Evolutionary conservation across 2,888 invertebrate species (phyloP).

Genomic region (Sphaerolaimus hirsutus): DNA sequence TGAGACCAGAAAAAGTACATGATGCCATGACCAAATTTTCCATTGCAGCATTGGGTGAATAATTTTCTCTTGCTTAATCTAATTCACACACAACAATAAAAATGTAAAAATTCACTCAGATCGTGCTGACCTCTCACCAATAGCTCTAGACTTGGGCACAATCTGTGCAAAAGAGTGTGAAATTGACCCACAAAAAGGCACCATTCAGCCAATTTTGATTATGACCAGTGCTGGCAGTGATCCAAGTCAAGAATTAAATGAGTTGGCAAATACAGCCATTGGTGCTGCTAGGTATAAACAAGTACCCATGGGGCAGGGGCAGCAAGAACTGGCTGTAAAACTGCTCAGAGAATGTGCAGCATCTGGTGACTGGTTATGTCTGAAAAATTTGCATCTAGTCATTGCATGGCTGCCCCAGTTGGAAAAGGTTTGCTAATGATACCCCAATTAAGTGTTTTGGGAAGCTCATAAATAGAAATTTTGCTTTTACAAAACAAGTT

Average conservation of each 20-base stretch:
- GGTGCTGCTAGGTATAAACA: slow-evolving; percentile 36
- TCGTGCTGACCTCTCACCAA: slow-evolving; percentile 36
- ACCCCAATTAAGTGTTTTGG: too few relatives aligned
- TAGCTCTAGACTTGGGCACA: slow-evolving; percentile 33
- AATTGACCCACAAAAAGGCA: slow-evolving; percentile 20
- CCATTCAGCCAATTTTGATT: slow-evolving; percentile 50
- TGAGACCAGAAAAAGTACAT: slow-evolving; percentile 58
- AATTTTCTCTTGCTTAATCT: too few relatives aligned
- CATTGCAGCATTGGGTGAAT: not conserved
- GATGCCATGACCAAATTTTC: slow-evolving; percentile 49
- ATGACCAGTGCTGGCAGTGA: slow-evolving; percentile 68
- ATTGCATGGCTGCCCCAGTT: slow-evolving; percentile 44
- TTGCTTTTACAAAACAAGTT: too few relatives aligned
- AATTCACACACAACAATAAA: too few relatives aligned
- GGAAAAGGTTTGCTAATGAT: slow-evolving; percentile 34
- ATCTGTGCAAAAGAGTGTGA: too few relatives aligned
- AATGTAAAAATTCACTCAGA: slow-evolving; percentile 26
- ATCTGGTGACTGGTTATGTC: slow-evolving; percentile 48
- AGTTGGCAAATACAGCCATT: slow-evolving; percentile 36
- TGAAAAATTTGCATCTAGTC: slow-evolving; percentile 56
- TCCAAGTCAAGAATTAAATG: slow-evolving; percentile 54
- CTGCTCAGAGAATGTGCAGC: slow-evolving; percentile 37
- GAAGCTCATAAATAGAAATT: too few relatives aligned
- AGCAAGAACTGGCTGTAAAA: slow-evolving; percentile 40
- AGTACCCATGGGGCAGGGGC: slow-evolving; percentile 57